Percentiles rank a stretch among this genome's conserved stretches.
Conservation (phyloP, 2,797 vertebrate genomes). For the Notoglanidium macrostoma region DNA sequence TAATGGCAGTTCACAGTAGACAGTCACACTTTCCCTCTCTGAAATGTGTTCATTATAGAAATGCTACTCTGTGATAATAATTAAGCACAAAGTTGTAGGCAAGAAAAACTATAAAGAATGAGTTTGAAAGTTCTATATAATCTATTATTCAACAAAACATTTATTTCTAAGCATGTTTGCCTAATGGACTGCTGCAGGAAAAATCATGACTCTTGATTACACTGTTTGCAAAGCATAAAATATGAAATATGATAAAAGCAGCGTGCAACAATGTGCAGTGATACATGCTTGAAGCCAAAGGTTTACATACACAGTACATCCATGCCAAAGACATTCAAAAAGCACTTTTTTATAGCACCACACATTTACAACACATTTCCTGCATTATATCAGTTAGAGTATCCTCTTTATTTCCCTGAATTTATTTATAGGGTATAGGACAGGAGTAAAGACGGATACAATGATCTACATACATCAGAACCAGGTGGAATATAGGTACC, state of each 20-base stretch:
- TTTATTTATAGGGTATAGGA: background rate
- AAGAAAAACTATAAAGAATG: background rate
- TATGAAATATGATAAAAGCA: background rate
- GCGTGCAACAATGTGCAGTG: background rate
- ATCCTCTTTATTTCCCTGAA: background rate
- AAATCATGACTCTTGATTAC: background rate
- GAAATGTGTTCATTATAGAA: background rate
- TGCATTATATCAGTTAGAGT: no score
- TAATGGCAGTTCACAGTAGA: constrained; percentile 3
- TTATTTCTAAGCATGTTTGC: background rate
- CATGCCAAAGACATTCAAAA: background rate
- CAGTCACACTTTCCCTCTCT: constrained; percentile 24
- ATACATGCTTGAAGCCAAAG: background rate
- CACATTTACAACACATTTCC: background rate
- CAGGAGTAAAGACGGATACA: no score
- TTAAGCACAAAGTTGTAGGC: background rate
- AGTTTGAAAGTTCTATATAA: background rate
- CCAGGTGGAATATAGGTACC: background rate
- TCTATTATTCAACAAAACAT: background rate
- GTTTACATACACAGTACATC: background rate
- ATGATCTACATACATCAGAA: background rate
- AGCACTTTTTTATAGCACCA: background rate
- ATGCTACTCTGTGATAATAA: background rate
- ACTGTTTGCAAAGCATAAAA: background rate
- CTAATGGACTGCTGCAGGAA: background rate